Evolutionary conservation across 2,113 vertebrate genomes (phyloP), one percentile per base, ranked within the genome.

Genomic region (Manacus vitellinus): DNA sequence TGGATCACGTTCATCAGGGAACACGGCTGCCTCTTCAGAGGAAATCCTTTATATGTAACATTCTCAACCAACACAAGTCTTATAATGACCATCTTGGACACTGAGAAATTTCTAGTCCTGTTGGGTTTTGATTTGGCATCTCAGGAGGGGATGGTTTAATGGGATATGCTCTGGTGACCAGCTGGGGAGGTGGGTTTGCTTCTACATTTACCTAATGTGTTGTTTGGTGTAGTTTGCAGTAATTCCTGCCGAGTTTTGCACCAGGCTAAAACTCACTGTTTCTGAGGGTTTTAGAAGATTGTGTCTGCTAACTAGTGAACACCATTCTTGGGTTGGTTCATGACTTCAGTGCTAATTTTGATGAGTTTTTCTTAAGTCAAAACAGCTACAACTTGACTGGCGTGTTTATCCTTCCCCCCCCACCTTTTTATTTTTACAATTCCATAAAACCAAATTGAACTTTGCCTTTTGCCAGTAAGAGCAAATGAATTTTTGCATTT

Each of bases 41-140:
- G 24, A 56, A 20, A 16, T 4, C 3, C 62, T 27, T 22, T 17
- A 0, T 27, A 0, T 21, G 4, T 24, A 2, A 14, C 4, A 1
- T 14, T 7, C 25, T 46, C 25, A 6, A 59, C 37, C 35, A 65
- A 5, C 30, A 31, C 21, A 11, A 15, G 28, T 41, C 37, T 41
- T 33, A 1, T 6, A 9, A 1, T 14, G 67, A 16, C 35, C 39
- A 0, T 43, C n/a, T 22, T 12, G 6, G 24, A 6, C 21, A 0
- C 47, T 10, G 43, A 8, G 12, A 39, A 35, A 12, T 44, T 80
- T 59, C 63, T 80, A 4, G 41, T 35, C n/a, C 41, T n/a, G 22
- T 10, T 56, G n/a, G 27, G 2, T 31, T 84, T 74, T 65, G n/a
- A 20, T 59, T 84, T 74, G 43, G 25, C 6, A 0, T 44, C 33